Base-by-base conservation (phyloP, 2,888 invertebrate genomes). In the Heliconius aoede region DNA sequence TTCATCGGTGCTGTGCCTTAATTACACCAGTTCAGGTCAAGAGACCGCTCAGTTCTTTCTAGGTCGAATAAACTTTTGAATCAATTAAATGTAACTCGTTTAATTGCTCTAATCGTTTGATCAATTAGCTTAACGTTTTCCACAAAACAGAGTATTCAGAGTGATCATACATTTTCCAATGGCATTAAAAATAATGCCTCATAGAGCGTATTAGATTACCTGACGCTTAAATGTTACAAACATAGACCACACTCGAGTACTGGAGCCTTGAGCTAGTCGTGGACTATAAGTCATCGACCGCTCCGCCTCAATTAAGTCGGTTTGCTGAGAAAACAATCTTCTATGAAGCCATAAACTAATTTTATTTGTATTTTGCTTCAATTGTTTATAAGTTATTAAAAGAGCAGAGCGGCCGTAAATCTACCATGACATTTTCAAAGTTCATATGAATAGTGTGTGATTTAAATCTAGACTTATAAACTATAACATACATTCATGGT, bases 201-300 rank as follows among this genome's bases (percentile, higher is more conserved):
- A 4, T 8, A 26, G 28, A 21, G 11, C 7, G 26, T 51, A n/a
- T 28, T 4, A 68, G 21, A 18, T n/a, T 30, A 9, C 13, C 11
- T 28, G 21, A 21, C 18, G 46, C 21, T 68, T 51, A 21, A 32
- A 69, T 69, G 36, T 40, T 65, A 55, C 8, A 30, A 32, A 55
- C 30, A 30, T 80, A 81, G 92, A 91, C 92, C 93, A 91, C 92
- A 92, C 93, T 85, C 86, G 81, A 86, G 83, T 82, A 83, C 86
- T 84, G 84, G 83, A 81, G 92, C 92, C 91, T 77, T 82, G 80
- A 91, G 92, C 90, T 87, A 90, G 88, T 92, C 93, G 91, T 92
- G 92, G 87, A 86, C 91, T 85, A 86, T 89, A 90, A 91, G 88
- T 89, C 86, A 83, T 83, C 84, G 84, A 85, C 85, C 84, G 84